Evolutionary conservation across 2,888 invertebrate genomes (phyloP).

Genomic region (Clistopyga incitator): DNA sequence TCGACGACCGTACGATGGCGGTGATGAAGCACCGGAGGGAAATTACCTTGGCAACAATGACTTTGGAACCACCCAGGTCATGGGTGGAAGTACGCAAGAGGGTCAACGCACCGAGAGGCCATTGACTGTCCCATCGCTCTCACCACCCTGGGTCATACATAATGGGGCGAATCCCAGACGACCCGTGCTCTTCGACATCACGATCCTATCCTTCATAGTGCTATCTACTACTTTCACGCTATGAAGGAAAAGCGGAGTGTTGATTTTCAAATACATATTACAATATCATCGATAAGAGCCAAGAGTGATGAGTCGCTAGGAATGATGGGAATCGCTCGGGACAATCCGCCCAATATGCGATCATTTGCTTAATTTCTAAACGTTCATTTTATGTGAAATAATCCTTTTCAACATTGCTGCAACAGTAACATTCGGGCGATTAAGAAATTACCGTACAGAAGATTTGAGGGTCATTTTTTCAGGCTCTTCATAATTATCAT

Average conservation of each 20-base stretch:
- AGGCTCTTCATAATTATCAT: no score
- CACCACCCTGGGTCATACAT: constrained; percentile 78
- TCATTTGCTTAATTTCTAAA: neutral
- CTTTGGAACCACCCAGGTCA: constrained; percentile 79
- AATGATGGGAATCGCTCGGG: constrained; percentile 1
- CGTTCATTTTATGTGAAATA: neutral
- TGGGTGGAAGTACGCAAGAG: constrained; percentile 77
- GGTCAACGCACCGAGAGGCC: constrained; percentile 81
- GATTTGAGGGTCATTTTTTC: no score
- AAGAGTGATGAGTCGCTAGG: neutral
- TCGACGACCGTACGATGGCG: constrained; percentile 59
- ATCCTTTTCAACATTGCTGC: no score
- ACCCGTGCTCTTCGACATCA: constrained; percentile 57
- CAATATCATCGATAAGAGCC: constrained; percentile 13
- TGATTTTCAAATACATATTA: constrained; percentile 29
- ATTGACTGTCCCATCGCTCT: constrained; percentile 75
- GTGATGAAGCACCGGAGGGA: constrained; percentile 44
- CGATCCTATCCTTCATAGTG: constrained; percentile 71
- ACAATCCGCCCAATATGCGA: constrained; percentile 5
- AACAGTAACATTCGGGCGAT: no score
- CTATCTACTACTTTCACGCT: constrained; percentile 40
- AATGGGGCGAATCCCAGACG: constrained; percentile 74
- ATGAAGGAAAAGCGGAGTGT: constrained; percentile 39
- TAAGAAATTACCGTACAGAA: no score
- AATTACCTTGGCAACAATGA: constrained; percentile 72